A percentile compares a stretch with the other conserved stretches of the same genome.
phyloP scores from a whole-genome alignment of 2,113 vertebrate genomes.

The Elaphurus davidianus region DNA sequence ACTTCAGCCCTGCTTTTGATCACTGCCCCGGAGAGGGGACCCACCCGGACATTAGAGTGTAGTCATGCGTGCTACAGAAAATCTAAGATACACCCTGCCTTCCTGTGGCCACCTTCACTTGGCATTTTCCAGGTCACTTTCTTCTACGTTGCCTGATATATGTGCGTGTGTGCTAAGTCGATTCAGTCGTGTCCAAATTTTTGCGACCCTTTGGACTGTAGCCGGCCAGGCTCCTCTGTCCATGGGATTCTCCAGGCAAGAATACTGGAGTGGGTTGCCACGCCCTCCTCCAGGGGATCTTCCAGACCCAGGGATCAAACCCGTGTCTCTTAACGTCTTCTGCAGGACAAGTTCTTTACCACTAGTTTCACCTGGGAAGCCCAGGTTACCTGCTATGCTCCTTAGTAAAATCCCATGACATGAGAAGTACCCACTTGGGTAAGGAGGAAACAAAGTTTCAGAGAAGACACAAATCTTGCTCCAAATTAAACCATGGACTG shows the following conservation, averaged over 20 bases:
- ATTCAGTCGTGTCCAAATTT: neutral
- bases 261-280: neutral
- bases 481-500: neutral
- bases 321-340: neutral
- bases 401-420: neutral
- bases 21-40: neutral
- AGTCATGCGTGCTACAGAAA: accelerated
- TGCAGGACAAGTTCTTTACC: neutral
- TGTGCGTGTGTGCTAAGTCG: neutral
- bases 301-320: neutral
- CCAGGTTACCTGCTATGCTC: accelerated
- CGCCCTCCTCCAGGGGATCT: neutral
- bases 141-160: accelerated
- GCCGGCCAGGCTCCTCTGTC: neutral
- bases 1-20: accelerated
- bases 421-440: too few relatives aligned
- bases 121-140: neutral
- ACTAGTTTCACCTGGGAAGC: neutral
- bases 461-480: neutral
- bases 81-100: accelerated
- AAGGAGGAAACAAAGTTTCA: neutral
- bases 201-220: neutral
- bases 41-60: neutral
- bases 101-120: neutral
- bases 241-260: neutral